Evolutionary conservation across 2,888 invertebrate species (phyloP), one percentile per base, ranked within the genome.

Genomic region (Dryadula phaetusa): DNA sequence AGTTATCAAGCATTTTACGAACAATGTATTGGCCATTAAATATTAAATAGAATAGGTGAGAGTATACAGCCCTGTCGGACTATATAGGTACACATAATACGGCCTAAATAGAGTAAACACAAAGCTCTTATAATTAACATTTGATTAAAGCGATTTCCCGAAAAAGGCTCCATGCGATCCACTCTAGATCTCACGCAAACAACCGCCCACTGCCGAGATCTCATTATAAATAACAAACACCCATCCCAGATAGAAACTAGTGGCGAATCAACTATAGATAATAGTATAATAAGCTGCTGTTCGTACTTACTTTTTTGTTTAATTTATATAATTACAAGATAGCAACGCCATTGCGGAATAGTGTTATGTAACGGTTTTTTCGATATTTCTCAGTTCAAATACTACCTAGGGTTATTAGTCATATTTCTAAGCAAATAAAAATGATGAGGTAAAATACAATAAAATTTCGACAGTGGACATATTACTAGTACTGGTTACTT

Each of bases 181-280:
- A 69, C 66, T 70, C 69, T 40, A 69, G 70, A 70, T 70, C 70
- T 69, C 70, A 70, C 70, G 70, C 69, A 62, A 70, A 54, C 69
- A 63, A 25, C 54, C 70, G 70, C 70, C 70, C 70, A 70, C 70
- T 49, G 61, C 49, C 44, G 25, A 70, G 70, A 70, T 70, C 70
- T 70, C 70, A 70, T 70, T 70, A 70, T 70, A 70, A 70, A 70
- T 70, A 70, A 70, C 70, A 66, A 66, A 68, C 63, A 68, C 44
- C 54, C 53, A 68, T 66, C 47, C 62, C 12, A 64, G 68, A 68
- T 70, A 61, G 34, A 46, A 49, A 62, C 66, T 56, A 28, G 34
- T 34, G 52, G 66, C 56, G 65, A 60, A 62, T 66, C 56, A 47
- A 56, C 44, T 58, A 42, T 63, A 25, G 60, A 32, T 60, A 44